phyloP scores from a whole-genome alignment of 2,888 invertebrate species.

The Agrilus cyanescens region DNA sequence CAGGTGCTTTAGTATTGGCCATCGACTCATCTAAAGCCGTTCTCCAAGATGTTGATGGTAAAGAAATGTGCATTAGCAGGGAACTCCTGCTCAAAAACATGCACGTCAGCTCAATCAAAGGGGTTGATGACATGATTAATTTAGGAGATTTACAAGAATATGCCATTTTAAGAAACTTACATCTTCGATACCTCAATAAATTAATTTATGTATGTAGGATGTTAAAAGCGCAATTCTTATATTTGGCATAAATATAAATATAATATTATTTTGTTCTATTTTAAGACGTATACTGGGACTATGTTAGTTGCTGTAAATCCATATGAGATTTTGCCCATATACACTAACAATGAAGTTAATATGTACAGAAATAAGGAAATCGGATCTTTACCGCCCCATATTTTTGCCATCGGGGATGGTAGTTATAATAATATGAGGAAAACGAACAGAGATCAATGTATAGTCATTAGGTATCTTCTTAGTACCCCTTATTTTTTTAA shows the following conservation, averaged over 20 bases:
- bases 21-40: constrained; percentile 64
- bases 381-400: constrained; percentile 84
- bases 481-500: too few species aligned
- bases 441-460: constrained; percentile 71
- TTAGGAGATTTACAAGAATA: constrained; percentile 91
- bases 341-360: constrained; percentile 77
- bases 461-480: constrained; percentile 71
- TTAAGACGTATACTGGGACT: constrained; percentile 86
- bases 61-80: constrained; percentile 49
- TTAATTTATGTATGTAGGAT: constrained; percentile 76
- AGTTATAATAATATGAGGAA: constrained; percentile 74
- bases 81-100: constrained; percentile 58
- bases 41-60: constrained; percentile 74
- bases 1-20: constrained; percentile 72
- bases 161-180: constrained; percentile 82
- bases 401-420: constrained; percentile 90
- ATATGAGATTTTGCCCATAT: constrained; percentile 89
- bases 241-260: constrained; percentile 1
- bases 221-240: constrained; percentile 1
- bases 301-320: constrained; percentile 95
- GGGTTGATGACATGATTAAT: constrained; percentile 93
- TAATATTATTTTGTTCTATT: constrained; percentile 14
- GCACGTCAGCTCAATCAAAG: constrained; percentile 65
- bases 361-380: constrained; percentile 72
- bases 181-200: constrained; percentile 77